These are phyloP conservation scores for Gymnothorax javanicus DNA, from an alignment of 2,797 vertebrate species.

Conservation along the genomic window DNA sequence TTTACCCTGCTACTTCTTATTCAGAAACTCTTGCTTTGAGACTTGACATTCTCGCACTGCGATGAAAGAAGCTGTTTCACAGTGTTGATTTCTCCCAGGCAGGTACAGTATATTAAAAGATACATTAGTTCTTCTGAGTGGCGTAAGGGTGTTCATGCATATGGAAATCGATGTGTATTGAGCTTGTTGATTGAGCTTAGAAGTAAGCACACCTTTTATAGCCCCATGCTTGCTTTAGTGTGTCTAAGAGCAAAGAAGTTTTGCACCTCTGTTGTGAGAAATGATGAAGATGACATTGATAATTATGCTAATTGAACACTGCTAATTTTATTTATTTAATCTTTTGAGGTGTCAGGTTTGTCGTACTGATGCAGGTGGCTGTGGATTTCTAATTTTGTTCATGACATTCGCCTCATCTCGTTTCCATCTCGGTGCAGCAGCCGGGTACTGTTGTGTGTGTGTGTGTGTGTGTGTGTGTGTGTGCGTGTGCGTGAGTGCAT, in stretches of 20 bases:
- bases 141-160: neutral
- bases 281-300: neutral
- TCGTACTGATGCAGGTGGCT: neutral
- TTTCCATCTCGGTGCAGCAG: neutral
- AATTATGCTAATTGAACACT: neutral
- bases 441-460: neutral
- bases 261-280: neutral
- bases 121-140: neutral
- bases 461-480: conserved; percentile 44
- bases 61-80: neutral
- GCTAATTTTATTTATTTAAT: neutral
- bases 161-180: neutral
- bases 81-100: neutral
- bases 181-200: neutral
- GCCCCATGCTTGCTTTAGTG: neutral
- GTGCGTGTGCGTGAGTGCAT: neutral
- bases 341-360: no score
- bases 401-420: neutral
- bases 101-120: neutral
- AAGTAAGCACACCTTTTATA: neutral
- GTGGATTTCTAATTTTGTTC: neutral
- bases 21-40: neutral
- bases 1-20: neutral
- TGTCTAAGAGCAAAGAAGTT: neutral
- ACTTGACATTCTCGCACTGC: neutral